Evolutionary conservation across 2,797 vertebrate species (phyloP).

Genomic region (Lepus townsendii): DNA sequence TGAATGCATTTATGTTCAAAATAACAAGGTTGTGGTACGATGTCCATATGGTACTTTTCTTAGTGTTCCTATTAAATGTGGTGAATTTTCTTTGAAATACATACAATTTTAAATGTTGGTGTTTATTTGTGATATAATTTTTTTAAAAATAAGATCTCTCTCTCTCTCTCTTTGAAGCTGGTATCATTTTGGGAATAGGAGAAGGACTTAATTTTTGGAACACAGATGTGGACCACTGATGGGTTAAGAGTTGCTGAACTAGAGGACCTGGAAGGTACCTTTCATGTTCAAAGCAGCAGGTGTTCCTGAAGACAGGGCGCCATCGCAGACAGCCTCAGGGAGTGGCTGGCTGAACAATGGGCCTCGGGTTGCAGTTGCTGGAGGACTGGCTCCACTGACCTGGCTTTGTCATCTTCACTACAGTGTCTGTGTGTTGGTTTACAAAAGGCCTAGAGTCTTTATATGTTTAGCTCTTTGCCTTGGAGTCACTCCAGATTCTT

Average conservation of each 20-base stretch:
- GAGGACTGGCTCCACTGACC: background rate
- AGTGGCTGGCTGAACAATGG: background rate
- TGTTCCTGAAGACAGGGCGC: background rate
- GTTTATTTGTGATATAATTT: background rate
- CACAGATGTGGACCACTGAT: no score
- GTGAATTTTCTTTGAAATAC: background rate
- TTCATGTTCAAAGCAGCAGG: background rate
- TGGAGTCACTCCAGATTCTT: background rate
- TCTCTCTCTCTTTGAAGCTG: background rate
- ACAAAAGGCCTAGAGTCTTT: background rate
- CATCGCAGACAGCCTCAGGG: no score
- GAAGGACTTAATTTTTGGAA: background rate
- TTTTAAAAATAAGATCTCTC: slow-evolving; percentile 6
- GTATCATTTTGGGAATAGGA: background rate
- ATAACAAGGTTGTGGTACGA: background rate
- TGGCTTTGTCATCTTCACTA: background rate
- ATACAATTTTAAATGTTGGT: background rate
- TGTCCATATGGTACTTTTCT: background rate
- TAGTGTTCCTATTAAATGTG: background rate
- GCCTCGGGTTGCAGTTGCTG: background rate
- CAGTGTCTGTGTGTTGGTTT: background rate
- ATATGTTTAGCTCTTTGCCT: background rate
- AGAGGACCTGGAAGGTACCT: background rate
- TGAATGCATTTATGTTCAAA: background rate
- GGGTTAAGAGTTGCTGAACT: background rate